A percentile compares a stretch with the other conserved stretches of the same genome.
Evolutionary conservation across 2,113 vertebrate species (phyloP).

Genomic region (Percopsis transmontana): DNA sequence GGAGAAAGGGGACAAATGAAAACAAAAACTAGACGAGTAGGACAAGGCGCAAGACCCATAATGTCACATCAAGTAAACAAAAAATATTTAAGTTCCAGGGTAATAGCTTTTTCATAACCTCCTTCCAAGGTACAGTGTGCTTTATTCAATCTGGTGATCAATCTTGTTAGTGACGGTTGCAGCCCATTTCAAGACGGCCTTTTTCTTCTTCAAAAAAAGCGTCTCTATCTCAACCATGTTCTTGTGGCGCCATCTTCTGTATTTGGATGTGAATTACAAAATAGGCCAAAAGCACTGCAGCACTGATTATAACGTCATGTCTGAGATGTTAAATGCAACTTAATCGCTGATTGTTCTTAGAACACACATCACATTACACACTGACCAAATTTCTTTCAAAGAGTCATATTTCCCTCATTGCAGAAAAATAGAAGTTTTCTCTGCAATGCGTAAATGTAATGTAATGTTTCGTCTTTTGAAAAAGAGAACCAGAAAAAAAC

Average conservation of each 20-base stretch:
- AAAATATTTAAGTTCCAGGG: background rate
- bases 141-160: background rate
- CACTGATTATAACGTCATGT: background rate
- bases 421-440: too few species aligned
- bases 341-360: too few species aligned
- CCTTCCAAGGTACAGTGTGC: background rate
- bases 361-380: too few species aligned
- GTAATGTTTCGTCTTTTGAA: too few species aligned
- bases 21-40: constrained; percentile 15
- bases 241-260: constrained; percentile 50
- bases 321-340: background rate
- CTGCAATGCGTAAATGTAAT: too few species aligned
- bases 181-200: too few species aligned
- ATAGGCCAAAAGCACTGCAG: background rate
- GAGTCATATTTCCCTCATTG: too few species aligned
- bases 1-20: background rate
- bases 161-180: background rate
- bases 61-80: background rate
- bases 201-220: background rate
- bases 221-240: background rate
- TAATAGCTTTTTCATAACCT: background rate
- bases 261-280: constrained; percentile 22
- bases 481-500: too few species aligned
- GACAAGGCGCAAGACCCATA: background rate
- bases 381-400: too few species aligned